These are phyloP conservation scores for Rhyacophila evoluta DNA, from an alignment of 2,888 invertebrate genomes.

Conservation along the genomic window DNA sequence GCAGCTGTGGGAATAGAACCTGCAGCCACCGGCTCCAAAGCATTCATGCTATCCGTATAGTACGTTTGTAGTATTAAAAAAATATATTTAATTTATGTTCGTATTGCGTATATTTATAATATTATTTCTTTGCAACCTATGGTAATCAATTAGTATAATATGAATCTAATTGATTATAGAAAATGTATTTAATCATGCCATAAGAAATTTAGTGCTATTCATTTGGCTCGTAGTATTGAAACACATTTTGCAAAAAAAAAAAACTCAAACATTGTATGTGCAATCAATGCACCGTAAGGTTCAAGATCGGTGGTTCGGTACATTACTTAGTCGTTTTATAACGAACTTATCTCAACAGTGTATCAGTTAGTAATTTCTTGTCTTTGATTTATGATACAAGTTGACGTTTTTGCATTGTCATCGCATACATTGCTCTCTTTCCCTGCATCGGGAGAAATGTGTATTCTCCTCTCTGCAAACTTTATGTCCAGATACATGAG, in stretches of 20 bases:
- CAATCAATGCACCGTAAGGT: conserved; percentile 27
- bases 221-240: not conserved
- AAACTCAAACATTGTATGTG: not conserved
- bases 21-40: too few species aligned
- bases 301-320: conserved; percentile 34
- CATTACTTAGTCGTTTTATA: conserved; percentile 45
- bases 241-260: not conserved
- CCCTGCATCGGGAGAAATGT: conserved; percentile 4
- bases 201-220: too few species aligned
- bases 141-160: too few species aligned
- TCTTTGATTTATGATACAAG: conserved; percentile 53
- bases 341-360: conserved; percentile 52
- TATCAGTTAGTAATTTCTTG: conserved; percentile 53
- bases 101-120: too few species aligned
- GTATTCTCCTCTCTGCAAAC: conserved; percentile 29
- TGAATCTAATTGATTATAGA: too few species aligned
- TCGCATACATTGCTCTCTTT: conserved; percentile 44
- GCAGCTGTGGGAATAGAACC: too few species aligned
- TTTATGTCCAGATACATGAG: not conserved
- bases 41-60: too few species aligned
- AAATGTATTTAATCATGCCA: too few species aligned
- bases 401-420: conserved; percentile 52
- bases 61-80: too few species aligned
- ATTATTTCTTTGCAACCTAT: too few species aligned
- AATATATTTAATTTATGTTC: too few species aligned